Evolutionary conservation across 2,113 vertebrate species (phyloP).

Genomic region (Brachyistius frenatus): DNA sequence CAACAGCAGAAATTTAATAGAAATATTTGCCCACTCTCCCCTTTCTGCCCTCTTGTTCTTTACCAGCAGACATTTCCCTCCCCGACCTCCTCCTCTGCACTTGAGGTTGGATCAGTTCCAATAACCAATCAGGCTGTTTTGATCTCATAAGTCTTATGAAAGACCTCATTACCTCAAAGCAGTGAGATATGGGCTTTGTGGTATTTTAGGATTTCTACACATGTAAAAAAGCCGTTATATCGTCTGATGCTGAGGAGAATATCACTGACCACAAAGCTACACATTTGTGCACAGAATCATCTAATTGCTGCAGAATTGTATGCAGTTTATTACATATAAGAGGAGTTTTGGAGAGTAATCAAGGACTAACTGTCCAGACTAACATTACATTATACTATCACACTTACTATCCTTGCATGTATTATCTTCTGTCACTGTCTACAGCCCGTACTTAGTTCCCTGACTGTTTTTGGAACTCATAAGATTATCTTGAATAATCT

Average conservation of each 20-base stretch:
- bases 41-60: constrained; percentile 18
- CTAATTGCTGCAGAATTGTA: neutral
- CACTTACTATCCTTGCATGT: too few relatives aligned
- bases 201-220: neutral
- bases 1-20: neutral
- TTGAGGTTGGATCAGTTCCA: constrained; percentile 36
- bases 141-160: neutral
- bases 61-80: neutral
- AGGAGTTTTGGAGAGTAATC: neutral
- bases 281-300: neutral
- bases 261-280: neutral
- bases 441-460: neutral
- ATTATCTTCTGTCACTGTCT: too few relatives aligned
- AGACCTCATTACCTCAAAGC: neutral
- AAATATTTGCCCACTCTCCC: constrained; percentile 10
- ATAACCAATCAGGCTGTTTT: constrained; percentile 14
- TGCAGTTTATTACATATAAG: neutral
- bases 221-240: neutral
- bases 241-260: neutral
- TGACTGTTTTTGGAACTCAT: neutral
- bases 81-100: neutral
- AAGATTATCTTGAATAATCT: neutral
- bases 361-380: too few relatives aligned
- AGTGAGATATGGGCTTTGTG: neutral
- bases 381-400: too few relatives aligned